Evolutionary conservation across 1,140 invertebrate species (phyloP).

Genomic region (Caenorhabditis elegans): WBcel235 BX284604.4:3321501-3322000

Average conservation of each 20-base stretch:
- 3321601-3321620: too few relatives aligned
- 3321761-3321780: not conserved
- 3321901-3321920: too few relatives aligned
- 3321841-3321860: not conserved
- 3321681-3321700: too few relatives aligned
- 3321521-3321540: not conserved
- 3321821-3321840: not conserved
- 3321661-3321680: not conserved
- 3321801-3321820: not conserved
- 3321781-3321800: not conserved
- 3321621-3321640: too few relatives aligned
- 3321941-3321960: not conserved
- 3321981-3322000: too few relatives aligned
- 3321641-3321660: not conserved
- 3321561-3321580: too few relatives aligned
- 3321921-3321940: not conserved
- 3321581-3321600: not conserved
- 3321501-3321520: not conserved
- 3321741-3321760: not conserved
- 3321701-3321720: not conserved
- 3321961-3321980: too few relatives aligned
- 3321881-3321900: too few relatives aligned
- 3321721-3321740: not conserved
- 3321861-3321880: not conserved
- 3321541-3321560: too few relatives aligned